Evolutionary conservation across 2,113 vertebrate genomes (phyloP).

Genomic region (Microcebus tavaratra): DNA sequence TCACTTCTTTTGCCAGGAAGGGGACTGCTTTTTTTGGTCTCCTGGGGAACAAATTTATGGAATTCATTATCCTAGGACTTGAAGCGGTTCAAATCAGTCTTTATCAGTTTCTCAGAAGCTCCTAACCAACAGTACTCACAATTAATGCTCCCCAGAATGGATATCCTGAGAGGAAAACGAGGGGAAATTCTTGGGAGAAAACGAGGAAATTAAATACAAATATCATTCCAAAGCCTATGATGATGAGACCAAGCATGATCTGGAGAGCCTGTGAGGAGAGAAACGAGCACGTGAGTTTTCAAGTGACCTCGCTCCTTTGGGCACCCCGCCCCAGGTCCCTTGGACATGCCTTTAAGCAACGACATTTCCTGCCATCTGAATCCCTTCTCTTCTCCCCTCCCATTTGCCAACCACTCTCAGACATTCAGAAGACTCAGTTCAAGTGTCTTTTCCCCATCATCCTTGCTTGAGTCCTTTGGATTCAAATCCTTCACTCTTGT

Average conservation of each 20-base stretch:
- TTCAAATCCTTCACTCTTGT: not conserved
- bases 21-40: not conserved
- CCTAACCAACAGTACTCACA: constrained; percentile 57
- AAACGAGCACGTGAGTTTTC: not conserved
- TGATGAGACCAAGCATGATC: constrained; percentile 67
- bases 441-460: no score
- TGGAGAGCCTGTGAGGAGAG: constrained; percentile 63
- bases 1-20: not conserved
- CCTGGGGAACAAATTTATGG: not conserved
- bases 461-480: no score
- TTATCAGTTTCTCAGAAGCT: not conserved
- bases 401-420: not conserved
- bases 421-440: no score
- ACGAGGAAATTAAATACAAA: not conserved
- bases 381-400: not conserved
- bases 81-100: not conserved
- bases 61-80: not conserved
- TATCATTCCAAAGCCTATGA: constrained; percentile 29
- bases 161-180: constrained; percentile 53
- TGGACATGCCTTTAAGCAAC: accelerated
- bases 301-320: no score
- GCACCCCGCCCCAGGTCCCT: no score
- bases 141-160: constrained; percentile 68
- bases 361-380: accelerated
- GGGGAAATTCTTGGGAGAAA: not conserved